phyloP scores from a whole-genome alignment of 2,888 invertebrate genomes.

The Tuta absoluta region DNA sequence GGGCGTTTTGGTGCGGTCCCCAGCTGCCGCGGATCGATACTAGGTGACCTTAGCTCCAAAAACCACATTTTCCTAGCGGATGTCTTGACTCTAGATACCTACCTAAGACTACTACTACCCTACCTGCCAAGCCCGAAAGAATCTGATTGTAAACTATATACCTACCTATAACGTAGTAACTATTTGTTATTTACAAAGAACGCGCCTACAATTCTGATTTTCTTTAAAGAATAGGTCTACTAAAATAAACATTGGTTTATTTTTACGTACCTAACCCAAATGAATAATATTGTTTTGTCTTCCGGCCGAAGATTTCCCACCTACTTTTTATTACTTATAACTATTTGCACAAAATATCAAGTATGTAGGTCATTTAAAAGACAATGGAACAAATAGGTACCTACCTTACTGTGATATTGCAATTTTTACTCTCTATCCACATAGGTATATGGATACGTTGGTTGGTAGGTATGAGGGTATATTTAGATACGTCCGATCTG shows the following conservation, averaged over 20 bases:
- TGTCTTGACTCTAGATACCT: constrained; percentile 1
- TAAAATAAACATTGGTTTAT: not conserved
- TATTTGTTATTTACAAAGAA: not conserved
- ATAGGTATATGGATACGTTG: no score
- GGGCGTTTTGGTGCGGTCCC: constrained; percentile 55
- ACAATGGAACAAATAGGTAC: not conserved
- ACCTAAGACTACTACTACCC: not conserved
- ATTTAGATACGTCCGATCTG: not conserved
- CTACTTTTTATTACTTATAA: no score
- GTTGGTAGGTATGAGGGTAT: not conserved
- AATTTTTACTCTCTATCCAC: not conserved
- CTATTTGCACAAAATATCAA: not conserved
- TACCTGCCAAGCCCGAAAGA: not conserved
- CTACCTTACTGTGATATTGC: not conserved
- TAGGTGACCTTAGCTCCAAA: constrained; percentile 64
- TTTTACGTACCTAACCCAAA: not conserved
- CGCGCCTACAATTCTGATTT: not conserved
- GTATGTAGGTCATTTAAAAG: not conserved
- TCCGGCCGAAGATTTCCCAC: not conserved
- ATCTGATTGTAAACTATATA: not conserved
- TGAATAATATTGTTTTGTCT: not conserved
- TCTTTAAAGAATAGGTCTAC: not conserved
- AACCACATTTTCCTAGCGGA: constrained; percentile 37
- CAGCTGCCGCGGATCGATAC: constrained; percentile 73
- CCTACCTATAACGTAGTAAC: no score